Conservation (phyloP, 35 echinoderm and acorn worm species). For the Heliocidaris erythrogramma region DNA sequence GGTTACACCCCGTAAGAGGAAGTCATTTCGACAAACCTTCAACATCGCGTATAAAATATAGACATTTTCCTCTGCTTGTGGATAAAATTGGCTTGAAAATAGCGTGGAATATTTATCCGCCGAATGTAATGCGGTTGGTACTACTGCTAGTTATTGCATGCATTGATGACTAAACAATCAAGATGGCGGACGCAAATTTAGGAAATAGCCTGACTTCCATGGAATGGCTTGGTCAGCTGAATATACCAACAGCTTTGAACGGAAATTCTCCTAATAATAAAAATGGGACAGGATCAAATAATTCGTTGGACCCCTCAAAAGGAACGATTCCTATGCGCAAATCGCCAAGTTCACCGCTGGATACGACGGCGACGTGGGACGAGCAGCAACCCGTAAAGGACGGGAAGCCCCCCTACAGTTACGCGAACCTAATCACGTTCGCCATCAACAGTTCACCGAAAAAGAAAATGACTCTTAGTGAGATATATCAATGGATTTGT, state of each 20-base stretch:
- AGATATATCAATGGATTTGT: constrained; percentile 99
- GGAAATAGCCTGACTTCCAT: constrained; percentile 96
- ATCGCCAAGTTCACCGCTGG: constrained; percentile 92
- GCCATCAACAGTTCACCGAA: constrained; percentile 97
- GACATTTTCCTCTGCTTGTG: not conserved
- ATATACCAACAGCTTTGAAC: constrained; percentile 72
- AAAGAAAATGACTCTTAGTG: constrained; percentile 98
- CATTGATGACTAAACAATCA: constrained; percentile 63
- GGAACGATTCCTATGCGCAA: constrained; percentile 93
- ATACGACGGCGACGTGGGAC: constrained; percentile 88
- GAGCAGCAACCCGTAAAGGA: constrained; percentile 89
- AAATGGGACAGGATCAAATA: constrained; percentile 68
- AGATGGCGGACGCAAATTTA: constrained; percentile 91
- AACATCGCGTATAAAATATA: not conserved
- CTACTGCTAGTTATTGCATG: not conserved
- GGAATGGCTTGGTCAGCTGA: constrained; percentile 94
- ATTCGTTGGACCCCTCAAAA: constrained; percentile 78
- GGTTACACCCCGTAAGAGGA: constrained; percentile 22
- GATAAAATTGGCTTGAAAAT: not conserved
- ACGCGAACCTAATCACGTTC: constrained; percentile 99
- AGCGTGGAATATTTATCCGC: constrained; percentile 57
- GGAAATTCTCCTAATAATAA: constrained; percentile 63
- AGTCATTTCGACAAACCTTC: not conserved
- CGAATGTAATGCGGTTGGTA: constrained; percentile 50
- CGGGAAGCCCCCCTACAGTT: constrained; percentile 95